These are phyloP conservation scores for Hymenochirus boettgeri DNA, from an alignment of 2,113 vertebrate genomes.

Conservation along the genomic window DNA sequence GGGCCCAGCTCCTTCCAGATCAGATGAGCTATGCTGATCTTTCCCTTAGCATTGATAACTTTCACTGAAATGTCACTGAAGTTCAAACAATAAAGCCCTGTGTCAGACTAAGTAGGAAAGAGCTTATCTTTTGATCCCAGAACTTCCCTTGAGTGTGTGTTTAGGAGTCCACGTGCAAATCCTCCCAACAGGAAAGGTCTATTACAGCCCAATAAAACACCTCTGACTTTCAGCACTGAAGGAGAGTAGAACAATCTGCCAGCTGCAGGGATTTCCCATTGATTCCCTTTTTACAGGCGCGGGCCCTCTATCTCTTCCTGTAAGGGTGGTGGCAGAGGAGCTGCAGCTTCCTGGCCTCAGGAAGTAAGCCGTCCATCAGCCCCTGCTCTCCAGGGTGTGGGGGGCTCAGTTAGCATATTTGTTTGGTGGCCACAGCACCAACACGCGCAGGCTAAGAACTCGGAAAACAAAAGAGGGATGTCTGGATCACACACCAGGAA, in stretches of 20 bases:
- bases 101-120: slow-evolving; percentile 57
- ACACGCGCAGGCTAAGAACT: slow-evolving; percentile 58
- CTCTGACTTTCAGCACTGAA: slow-evolving; percentile 35
- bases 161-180: slow-evolving; percentile 68
- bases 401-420: slow-evolving; percentile 55
- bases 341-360: slow-evolving; percentile 54
- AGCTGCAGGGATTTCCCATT: slow-evolving; percentile 62
- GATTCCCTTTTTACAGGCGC: slow-evolving; percentile 48
- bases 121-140: slow-evolving; percentile 88
- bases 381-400: slow-evolving; percentile 52
- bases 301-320: slow-evolving; percentile 61
- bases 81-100: slow-evolving; percentile 40
- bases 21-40: slow-evolving; percentile 10
- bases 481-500: slow-evolving; percentile 65
- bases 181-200: slow-evolving; percentile 77
- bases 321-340: slow-evolving; percentile 62
- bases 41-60: slow-evolving; percentile 37
- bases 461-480: slow-evolving; percentile 73
- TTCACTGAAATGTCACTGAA: slow-evolving; percentile 43
- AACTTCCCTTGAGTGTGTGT: slow-evolving; percentile 77
- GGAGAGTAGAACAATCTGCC: slow-evolving; percentile 51
- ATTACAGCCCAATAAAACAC: slow-evolving; percentile 60
- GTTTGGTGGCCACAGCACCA: slow-evolving; percentile 54
- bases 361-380: slow-evolving; percentile 49
- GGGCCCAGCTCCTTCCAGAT: background rate